These are phyloP conservation scores for Onthophagus taurus DNA, from an alignment of 1,140 invertebrate species.

Conservation along the genomic window DNA sequence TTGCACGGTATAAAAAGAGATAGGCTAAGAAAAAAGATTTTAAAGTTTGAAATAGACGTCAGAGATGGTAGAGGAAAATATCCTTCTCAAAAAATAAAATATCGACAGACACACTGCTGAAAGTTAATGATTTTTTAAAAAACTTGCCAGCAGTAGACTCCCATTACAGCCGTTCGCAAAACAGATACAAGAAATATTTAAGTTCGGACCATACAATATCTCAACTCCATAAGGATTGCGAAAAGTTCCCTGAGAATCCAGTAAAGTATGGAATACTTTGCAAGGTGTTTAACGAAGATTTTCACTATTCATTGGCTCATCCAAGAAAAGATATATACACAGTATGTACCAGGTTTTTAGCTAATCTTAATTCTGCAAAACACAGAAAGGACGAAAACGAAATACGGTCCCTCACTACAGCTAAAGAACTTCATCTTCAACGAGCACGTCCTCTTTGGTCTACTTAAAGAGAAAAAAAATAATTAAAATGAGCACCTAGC, in stretches of 20 bases:
- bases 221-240: background rate
- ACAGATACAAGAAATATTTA: conserved; percentile 2
- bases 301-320: background rate
- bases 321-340: conserved; percentile 1
- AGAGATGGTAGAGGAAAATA: background rate
- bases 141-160: conserved; percentile 1
- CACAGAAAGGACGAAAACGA: too few relatives aligned
- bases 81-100: background rate
- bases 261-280: too few relatives aligned
- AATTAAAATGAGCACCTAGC: too few relatives aligned
- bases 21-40: background rate
- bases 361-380: too few relatives aligned
- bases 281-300: too few relatives aligned
- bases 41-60: background rate
- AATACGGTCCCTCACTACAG: too few relatives aligned
- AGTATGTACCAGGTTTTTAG: too few relatives aligned
- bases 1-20: background rate
- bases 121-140: background rate
- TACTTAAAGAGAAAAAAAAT: too few relatives aligned
- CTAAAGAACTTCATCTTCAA: too few relatives aligned
- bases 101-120: background rate
- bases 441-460: too few relatives aligned
- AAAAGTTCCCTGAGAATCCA: too few relatives aligned
- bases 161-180: conserved; percentile 3
- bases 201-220: background rate